Conservation (phyloP, 2,113 vertebrate species). For the Prionailurus viverrinus region DNA sequence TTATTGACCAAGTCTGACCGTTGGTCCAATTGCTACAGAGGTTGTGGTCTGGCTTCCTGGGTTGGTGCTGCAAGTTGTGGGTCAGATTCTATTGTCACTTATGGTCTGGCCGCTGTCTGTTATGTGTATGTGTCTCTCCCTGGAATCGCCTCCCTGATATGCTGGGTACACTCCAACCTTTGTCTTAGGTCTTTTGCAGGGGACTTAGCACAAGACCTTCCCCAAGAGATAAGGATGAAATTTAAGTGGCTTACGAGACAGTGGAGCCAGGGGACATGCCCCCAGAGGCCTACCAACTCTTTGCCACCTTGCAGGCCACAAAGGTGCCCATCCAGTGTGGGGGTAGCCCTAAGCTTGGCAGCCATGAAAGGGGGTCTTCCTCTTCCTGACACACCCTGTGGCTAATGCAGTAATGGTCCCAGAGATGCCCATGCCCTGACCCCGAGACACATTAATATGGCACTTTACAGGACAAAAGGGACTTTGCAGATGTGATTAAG, state of each 20-base stretch:
- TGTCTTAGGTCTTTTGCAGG: not conserved
- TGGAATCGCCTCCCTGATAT: not conserved
- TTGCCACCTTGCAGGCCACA: not conserved
- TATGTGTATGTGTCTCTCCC: not conserved
- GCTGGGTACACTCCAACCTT: not conserved
- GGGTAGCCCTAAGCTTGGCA: not conserved
- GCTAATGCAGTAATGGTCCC: not conserved
- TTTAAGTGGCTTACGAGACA: not conserved
- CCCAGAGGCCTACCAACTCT: not conserved
- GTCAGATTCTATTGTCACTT: too few species aligned
- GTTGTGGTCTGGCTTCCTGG: not conserved
- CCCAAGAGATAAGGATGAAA: not conserved
- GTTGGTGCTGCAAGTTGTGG: not conserved
- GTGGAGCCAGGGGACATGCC: not conserved
- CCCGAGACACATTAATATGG: not conserved
- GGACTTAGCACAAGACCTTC: not conserved
- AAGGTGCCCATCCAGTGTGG: not conserved
- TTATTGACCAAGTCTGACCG: not conserved
- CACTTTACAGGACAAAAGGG: not conserved
- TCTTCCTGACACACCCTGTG: not conserved
- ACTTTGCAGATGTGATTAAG: not conserved
- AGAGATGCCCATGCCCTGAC: not conserved
- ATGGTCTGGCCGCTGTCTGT: not conserved
- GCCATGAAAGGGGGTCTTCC: too few species aligned
- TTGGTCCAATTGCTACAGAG: not conserved